Conservation (phyloP, 2,797 vertebrate genomes). For the Onychomys arenicola region DNA sequence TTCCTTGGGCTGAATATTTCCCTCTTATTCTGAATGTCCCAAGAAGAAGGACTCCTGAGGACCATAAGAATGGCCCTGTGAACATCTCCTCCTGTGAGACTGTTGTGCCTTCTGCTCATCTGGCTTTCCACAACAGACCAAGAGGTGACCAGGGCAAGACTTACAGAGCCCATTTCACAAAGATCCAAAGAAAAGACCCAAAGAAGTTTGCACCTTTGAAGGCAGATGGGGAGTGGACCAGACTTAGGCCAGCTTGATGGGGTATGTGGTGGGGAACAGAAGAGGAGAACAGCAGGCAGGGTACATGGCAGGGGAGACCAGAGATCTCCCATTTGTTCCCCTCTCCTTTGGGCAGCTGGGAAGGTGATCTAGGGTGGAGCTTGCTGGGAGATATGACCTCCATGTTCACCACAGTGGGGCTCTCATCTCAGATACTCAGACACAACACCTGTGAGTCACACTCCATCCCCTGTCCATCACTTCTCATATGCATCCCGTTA, state of each 20-base stretch:
- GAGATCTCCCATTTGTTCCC: neutral
- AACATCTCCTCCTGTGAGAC: neutral
- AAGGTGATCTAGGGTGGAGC: neutral
- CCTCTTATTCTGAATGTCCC: no score
- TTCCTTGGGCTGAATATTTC: neutral
- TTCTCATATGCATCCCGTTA: neutral
- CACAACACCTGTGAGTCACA: neutral
- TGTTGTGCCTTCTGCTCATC: fast-evolving
- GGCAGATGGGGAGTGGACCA: neutral
- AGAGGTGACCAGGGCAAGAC: neutral
- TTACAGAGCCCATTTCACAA: neutral
- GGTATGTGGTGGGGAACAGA: neutral
- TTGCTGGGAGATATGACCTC: neutral
- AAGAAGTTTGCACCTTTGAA: neutral
- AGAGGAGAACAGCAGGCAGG: neutral
- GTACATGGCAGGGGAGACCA: no score
- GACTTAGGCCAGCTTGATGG: neutral
- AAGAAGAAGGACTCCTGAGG: neutral
- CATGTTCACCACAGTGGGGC: neutral
- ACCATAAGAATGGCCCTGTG: fast-evolving
- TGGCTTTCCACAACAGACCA: neutral
- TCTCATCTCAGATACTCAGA: neutral
- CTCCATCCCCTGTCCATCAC: neutral
- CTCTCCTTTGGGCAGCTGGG: neutral
- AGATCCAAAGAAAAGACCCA: neutral